phyloP scores from a whole-genome alignment of 2,113 vertebrate species.

The Trematomus loennbergii region DNA sequence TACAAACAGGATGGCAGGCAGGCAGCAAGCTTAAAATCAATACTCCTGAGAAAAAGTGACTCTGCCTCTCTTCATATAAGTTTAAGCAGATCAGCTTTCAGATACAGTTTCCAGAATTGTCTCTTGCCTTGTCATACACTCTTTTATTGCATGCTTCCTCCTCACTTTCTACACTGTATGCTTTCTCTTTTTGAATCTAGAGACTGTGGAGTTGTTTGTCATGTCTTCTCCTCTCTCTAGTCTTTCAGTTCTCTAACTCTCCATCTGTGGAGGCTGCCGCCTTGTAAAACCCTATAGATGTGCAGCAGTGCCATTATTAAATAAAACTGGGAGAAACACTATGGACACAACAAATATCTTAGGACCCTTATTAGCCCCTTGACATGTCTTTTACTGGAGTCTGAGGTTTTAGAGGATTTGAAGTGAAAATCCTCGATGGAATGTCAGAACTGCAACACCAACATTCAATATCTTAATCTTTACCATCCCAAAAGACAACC shows the following conservation, averaged over 20 bases:
- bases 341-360: conserved; percentile 38
- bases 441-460: conserved; percentile 7
- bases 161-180: not conserved
- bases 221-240: conserved; percentile 37
- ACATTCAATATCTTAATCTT: not conserved
- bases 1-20: conserved; percentile 45
- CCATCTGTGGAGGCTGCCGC: conserved; percentile 29
- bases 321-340: conserved; percentile 18
- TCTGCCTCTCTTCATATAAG: conserved; percentile 47
- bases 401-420: conserved; percentile 42
- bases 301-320: conserved; percentile 24
- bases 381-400: conserved; percentile 53
- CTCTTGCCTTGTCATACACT: conserved; percentile 24
- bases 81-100: conserved; percentile 69
- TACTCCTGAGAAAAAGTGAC: conserved; percentile 68
- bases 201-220: not conserved
- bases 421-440: not conserved
- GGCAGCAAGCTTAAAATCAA: conserved; percentile 63
- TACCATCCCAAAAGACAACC: not conserved
- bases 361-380: conserved; percentile 51
- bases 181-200: not conserved
- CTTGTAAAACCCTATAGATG: conserved; percentile 37
- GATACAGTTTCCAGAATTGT: conserved; percentile 46
- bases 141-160: conserved; percentile 12
- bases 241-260: conserved; percentile 8